phyloP scores from a whole-genome alignment of 2,888 invertebrate species.

The Eupithecia tripunctaria region DNA sequence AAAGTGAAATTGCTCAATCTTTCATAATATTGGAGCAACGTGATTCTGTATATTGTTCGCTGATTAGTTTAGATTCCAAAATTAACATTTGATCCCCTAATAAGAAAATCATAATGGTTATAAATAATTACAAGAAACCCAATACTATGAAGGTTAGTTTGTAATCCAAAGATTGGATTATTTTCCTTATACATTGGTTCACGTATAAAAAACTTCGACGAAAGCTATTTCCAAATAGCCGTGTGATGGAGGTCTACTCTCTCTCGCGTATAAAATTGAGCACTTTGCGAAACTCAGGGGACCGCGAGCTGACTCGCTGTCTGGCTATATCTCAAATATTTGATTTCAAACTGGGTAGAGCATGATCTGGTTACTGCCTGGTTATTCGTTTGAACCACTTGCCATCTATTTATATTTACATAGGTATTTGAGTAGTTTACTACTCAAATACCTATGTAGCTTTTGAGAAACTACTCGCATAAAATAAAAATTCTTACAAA shows the following conservation, averaged over 20 bases:
- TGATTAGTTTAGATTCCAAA: conserved; percentile 4
- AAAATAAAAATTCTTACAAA: background rate
- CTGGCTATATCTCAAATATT: conserved; percentile 28
- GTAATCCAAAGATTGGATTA: background rate
- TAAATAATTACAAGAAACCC: background rate
- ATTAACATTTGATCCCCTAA: conserved; percentile 6
- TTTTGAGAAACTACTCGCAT: background rate
- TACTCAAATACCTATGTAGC: too few relatives aligned
- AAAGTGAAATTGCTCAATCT: background rate
- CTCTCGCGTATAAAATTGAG: conserved; percentile 38
- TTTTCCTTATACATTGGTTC: background rate
- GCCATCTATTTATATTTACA: background rate
- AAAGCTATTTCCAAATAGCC: conserved; percentile 10
- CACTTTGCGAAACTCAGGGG: conserved; percentile 34
- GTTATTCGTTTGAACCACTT: conserved; percentile 1
- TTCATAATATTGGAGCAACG: background rate
- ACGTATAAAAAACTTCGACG: conserved; percentile 3
- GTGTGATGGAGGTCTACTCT: conserved; percentile 39
- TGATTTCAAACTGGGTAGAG: conserved; percentile 24
- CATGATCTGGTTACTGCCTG: conserved; percentile 18
- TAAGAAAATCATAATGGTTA: background rate
- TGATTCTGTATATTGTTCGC: conserved; percentile 1
- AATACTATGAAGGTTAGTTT: background rate
- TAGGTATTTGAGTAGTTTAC: too few relatives aligned
- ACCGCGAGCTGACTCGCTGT: conserved; percentile 18